Evolutionary conservation across 2,113 vertebrate species (phyloP).

Genomic region (Mormoops blainvillei): DNA sequence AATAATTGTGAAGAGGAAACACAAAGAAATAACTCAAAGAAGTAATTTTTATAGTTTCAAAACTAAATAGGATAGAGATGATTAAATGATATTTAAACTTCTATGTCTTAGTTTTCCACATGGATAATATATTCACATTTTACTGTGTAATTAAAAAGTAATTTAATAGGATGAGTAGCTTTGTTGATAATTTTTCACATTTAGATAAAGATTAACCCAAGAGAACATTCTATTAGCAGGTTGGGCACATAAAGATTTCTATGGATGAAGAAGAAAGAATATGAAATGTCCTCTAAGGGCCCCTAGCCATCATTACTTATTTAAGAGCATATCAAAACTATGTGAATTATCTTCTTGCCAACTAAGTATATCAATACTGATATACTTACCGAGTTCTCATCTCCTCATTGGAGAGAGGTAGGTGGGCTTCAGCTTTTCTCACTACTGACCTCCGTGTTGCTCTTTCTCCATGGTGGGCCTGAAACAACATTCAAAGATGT

Average conservation of each 20-base stretch:
- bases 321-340: neutral
- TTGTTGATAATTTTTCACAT: conserved; percentile 15
- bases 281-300: neutral
- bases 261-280: neutral
- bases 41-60: neutral
- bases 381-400: neutral
- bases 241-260: neutral
- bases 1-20: neutral
- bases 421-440: neutral
- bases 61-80: neutral
- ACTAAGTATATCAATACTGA: neutral
- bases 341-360: neutral
- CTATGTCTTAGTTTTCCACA: neutral
- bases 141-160: neutral
- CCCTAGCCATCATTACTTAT: neutral
- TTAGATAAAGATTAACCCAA: neutral
- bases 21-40: neutral
- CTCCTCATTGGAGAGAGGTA: neutral
- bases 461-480: neutral
- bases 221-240: neutral
- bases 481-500: neutral
- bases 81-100: neutral
- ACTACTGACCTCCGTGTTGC: neutral
- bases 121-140: neutral
- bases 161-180: neutral